Evolutionary conservation across 2,113 vertebrate species (phyloP).

Genomic region (Eidolon helvum): DNA sequence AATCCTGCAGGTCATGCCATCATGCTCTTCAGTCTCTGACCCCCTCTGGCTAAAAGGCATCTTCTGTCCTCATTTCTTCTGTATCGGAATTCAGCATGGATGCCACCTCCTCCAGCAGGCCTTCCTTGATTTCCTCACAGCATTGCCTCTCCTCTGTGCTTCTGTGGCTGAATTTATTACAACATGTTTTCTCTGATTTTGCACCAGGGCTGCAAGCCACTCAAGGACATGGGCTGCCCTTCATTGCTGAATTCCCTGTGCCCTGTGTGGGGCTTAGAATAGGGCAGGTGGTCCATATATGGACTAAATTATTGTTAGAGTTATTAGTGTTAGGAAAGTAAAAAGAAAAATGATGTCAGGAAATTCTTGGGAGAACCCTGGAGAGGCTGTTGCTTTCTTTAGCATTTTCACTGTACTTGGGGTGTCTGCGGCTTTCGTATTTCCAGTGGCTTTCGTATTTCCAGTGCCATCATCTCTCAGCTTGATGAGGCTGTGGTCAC

Average conservation of each 20-base stretch:
- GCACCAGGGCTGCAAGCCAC: not conserved
- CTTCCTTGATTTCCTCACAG: not conserved
- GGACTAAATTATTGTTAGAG: not conserved
- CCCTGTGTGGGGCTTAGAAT: not conserved
- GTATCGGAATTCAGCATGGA: rapidly evolving
- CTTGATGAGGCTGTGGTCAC: not conserved
- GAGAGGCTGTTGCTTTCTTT: not conserved
- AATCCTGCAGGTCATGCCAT: not conserved
- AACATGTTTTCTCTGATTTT: not conserved
- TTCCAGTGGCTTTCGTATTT: not conserved
- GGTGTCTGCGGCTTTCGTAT: not conserved
- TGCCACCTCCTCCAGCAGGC: not conserved
- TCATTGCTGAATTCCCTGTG: not conserved
- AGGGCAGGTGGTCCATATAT: not conserved
- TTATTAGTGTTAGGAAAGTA: not conserved
- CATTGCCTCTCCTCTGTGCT: not conserved
- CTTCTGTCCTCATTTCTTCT: not conserved
- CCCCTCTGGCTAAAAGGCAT: not conserved
- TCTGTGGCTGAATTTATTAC: not conserved
- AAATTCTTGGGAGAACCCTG: not conserved
- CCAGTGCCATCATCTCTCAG: not conserved
- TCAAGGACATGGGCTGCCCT: not conserved
- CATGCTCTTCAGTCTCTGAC: not conserved
- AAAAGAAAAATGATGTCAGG: not conserved
- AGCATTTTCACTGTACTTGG: not conserved